Base-by-base conservation (phyloP, 2,797 vertebrate species). In the Gymnodraco acuticeps region DNA sequence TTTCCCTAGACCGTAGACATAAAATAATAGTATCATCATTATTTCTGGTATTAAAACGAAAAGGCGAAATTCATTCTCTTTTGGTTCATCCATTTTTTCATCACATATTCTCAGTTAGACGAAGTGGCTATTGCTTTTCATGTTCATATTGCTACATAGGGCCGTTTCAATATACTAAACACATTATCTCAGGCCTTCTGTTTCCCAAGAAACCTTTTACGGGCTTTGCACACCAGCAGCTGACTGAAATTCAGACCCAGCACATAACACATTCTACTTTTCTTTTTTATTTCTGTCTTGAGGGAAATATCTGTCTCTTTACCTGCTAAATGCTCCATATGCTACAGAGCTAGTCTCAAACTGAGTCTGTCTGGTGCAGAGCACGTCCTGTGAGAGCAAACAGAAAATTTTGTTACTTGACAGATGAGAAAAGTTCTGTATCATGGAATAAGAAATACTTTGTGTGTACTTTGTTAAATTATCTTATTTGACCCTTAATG, bases 401-500 rank as follows among this genome's bases (percentile, higher is more conserved):
- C 33, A 8, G 7, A 5, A 17, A 27, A 16, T 33, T 55, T 31
- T 54, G 12, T 5, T 2, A 53, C 5, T 38, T 7, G 6, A 8
- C 33, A 38, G 33, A 38, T 38, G 33, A 38, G 33, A 38, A 38
- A 8, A 38, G 33, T 38, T 38, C 33, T 2, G 33, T 38, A 9
- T 38, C 33, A 47, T 56, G 1, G 51, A 55, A n/a, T 10, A 62
- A 12, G 38, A 10, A 41, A 69, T 13, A 31, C 1, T 60, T 53
- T 33, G n/a, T 62, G 33, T 33, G 33, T 68, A 60, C 38, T 38
- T 69, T 55, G 47, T n/a, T 54, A 64, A 54, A 68, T 19, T 19
- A 17, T 20, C 10, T 41, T 15, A 2, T 64, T 66, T 59, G 33
- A 38, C 33, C 8, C 8, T 38, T 38, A 38, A 38, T 38, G 33